Percentiles rank a stretch among this genome's conserved stretches.
Evolutionary conservation across 2,797 vertebrate genomes (phyloP).

Genomic region (Acridotheres tristis): DNA sequence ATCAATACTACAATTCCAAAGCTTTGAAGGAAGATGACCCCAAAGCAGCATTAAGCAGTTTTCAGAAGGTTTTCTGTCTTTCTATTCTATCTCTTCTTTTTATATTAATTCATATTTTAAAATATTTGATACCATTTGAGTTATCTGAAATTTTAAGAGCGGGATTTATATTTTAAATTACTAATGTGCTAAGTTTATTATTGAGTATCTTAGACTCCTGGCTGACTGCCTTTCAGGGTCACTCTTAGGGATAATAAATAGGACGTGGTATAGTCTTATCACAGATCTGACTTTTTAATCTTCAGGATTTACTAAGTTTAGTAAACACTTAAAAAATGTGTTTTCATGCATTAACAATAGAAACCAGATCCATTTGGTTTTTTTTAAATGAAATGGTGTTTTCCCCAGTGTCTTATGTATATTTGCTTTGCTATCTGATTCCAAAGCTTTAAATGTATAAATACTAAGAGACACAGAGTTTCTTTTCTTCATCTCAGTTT

Average conservation of each 20-base stretch:
- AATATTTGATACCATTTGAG: neutral
- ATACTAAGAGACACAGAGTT: neutral
- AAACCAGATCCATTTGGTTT: neutral
- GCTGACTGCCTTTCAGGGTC: neutral
- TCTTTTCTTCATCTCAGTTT: neutral
- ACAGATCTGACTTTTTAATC: neutral
- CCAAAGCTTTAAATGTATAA: neutral
- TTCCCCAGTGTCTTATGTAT: neutral
- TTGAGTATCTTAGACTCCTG: neutral
- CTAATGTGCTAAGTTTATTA: neutral
- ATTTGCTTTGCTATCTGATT: neutral
- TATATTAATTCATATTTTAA: neutral
- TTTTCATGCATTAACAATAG: neutral
- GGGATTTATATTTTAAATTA: neutral
- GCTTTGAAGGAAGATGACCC: constrained; percentile 93
- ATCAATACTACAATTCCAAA: constrained; percentile 96
- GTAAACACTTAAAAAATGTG: neutral
- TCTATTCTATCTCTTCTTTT: neutral
- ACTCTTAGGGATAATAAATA: neutral
- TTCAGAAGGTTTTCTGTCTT: constrained; percentile 84
- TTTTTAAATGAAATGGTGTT: neutral
- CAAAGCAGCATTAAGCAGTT: constrained; percentile 91
- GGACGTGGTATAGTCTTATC: neutral
- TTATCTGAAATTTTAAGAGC: neutral
- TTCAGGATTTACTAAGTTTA: neutral